A percentile compares a stretch with the other conserved stretches of the same genome.
These are phyloP conservation scores for Ctenodactylus gundi DNA, from an alignment of 2,113 vertebrate genomes.

Conservation along the genomic window DNA sequence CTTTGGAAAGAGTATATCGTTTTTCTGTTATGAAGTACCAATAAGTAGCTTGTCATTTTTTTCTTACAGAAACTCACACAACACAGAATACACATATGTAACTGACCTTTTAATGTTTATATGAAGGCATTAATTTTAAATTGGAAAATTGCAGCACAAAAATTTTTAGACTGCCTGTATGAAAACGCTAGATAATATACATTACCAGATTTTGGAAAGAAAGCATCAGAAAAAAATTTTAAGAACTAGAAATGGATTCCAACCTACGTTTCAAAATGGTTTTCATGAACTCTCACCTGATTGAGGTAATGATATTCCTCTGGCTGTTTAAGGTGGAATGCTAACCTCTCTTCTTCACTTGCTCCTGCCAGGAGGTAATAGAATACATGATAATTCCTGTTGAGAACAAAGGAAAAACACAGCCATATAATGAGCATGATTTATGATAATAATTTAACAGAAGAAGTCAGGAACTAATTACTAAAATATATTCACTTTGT, in stretches of 20 bases:
- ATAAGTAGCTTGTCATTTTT: background rate
- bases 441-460: background rate
- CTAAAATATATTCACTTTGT: background rate
- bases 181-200: conserved; percentile 26
- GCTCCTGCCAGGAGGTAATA: conserved; percentile 99
- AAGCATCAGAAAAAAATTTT: background rate
- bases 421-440: conserved; percentile 35
- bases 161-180: background rate
- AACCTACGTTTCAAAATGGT: conserved; percentile 21
- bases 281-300: conserved; percentile 88
- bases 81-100: background rate
- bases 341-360: conserved; percentile 93
- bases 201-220: conserved; percentile 18
- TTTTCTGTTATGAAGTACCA: conserved; percentile 20
- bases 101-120: background rate
- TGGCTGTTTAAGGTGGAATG: conserved; percentile 95
- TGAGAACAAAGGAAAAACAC: conserved; percentile 55
- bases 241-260: conserved; percentile 49
- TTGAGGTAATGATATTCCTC: conserved; percentile 99
- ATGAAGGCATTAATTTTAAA: background rate
- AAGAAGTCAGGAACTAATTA: background rate
- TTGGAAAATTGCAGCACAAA: background rate
- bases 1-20: background rate
- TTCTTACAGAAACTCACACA: conserved; percentile 37
- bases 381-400: conserved; percentile 99